Conservation (phyloP, 2,888 invertebrate species). For the Drymonia ruficornis region DNA sequence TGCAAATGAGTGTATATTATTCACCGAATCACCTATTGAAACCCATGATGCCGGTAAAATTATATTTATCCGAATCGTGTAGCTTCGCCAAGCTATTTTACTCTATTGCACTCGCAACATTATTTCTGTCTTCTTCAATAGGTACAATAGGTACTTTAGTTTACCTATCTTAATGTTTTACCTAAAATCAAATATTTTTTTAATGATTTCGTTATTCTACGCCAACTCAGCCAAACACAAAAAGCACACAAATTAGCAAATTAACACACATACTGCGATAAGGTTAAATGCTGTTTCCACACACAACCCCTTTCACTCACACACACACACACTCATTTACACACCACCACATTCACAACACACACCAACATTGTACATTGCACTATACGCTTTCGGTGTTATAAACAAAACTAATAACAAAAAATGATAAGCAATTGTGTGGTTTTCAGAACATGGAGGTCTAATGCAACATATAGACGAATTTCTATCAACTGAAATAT, state of each 20-base stretch:
- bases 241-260: too few species aligned
- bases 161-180: too few species aligned
- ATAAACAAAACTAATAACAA: background rate
- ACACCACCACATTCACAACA: slow-evolving; percentile 1
- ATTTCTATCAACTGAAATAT: slow-evolving; percentile 39
- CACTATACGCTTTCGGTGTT: slow-evolving; percentile 9
- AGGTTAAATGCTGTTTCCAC: background rate
- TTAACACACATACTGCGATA: too few species aligned
- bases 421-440: slow-evolving; percentile 1
- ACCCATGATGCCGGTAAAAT: background rate
- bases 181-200: too few species aligned
- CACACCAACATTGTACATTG: background rate
- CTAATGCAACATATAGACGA: slow-evolving; percentile 45
- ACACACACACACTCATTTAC: background rate
- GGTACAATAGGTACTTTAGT: too few species aligned
- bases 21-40: background rate
- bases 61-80: background rate
- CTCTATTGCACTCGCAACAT: background rate
- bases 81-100: background rate
- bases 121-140: background rate
- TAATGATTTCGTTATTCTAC: too few species aligned
- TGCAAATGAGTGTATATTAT: background rate
- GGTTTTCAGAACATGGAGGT: slow-evolving; percentile 25
- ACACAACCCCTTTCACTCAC: background rate
- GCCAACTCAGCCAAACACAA: too few species aligned